phyloP scores from a whole-genome alignment of 2,797 vertebrate species.

The Glossophaga mutica region DNA sequence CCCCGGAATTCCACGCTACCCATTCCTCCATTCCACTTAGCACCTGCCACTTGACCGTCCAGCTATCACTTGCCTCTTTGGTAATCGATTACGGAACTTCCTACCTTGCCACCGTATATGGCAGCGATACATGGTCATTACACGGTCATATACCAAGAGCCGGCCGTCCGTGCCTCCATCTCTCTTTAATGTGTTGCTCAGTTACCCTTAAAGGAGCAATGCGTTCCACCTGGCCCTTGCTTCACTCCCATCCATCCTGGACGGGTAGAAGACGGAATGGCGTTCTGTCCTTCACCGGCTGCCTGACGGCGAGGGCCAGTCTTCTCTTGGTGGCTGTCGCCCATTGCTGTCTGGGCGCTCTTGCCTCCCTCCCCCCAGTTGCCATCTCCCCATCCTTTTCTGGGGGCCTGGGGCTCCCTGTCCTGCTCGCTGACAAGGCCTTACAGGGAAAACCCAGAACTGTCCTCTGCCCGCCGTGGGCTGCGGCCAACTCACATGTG shows the following conservation, averaged over 20 bases:
- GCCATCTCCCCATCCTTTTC: not conserved
- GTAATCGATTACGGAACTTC: not conserved
- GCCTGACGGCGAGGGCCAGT: fast-evolving
- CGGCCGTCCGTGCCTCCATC: not conserved
- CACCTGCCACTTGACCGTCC: not conserved
- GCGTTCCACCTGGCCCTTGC: not conserved
- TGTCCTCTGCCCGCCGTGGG: fast-evolving
- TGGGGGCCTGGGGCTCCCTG: not conserved
- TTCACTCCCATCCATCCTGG: not conserved
- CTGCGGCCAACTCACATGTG: slow-evolving; percentile 73
- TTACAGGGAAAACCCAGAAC: not conserved
- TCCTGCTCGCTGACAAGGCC: not conserved
- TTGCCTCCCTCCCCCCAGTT: fast-evolving
- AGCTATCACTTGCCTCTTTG: not conserved
- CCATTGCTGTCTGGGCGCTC: not conserved
- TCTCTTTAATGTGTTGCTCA: not conserved
- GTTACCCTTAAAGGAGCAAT: not conserved
- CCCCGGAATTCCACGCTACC: not conserved
- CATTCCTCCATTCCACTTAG: not conserved
- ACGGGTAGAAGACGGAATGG: not conserved
- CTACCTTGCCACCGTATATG: not conserved
- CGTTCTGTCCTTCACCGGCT: fast-evolving
- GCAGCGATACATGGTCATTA: too few relatives aligned
- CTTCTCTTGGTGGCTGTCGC: fast-evolving
- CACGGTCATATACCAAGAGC: fast-evolving